Evolutionary conservation across 2,113 vertebrate genomes (phyloP), one percentile per base, ranked within the genome.

Genomic region (Fukomys damarensis): DNA sequence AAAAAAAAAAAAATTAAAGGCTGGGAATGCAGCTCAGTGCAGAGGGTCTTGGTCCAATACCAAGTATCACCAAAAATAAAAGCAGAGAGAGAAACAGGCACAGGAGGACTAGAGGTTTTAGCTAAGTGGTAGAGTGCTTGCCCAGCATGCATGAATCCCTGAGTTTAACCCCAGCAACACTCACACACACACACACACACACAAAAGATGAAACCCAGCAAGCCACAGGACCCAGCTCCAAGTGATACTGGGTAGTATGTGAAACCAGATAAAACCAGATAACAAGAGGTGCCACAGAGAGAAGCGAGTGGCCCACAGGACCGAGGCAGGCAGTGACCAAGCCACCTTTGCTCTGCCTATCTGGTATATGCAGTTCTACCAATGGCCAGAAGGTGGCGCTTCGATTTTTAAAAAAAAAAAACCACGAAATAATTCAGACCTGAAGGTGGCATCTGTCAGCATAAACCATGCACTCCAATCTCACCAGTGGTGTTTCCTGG

Each of bases 361-460:
- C 5, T 49, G 6, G 49, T 32, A 26, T 16, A 49, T 76, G 5
- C 17, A 89, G 79, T 94, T 58, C 87, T 7, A 0, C 30, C 0
- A 0, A 5, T 2, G 43, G 77, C 93, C 97, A 96, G 96, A 5
- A 92, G 93, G 86, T 97, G 97, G 94, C 96, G 56, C 70, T 89
- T 68, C 81, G 52, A 49, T 61, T 49, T 12, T 1, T 70, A 85
- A 72, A 92, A 58, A 76, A 85, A 72, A 92, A 58, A 79, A 5
- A 41, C 30, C 38, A n/a, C n/a, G 74, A 90, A 59, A 46, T 1
- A 3, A 3, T 16, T 14, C n/a, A 30, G 38, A 0, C 20, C 35
- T 30, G 32, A 54, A 35, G 30, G 28, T 11, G 26, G 5, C 0
- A 66, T 46, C 7, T 3, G 5, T 19, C 4, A 66, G 3, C 10